Evolutionary conservation across 2,113 vertebrate species (phyloP).

Genomic region (Chauna torquata): DNA sequence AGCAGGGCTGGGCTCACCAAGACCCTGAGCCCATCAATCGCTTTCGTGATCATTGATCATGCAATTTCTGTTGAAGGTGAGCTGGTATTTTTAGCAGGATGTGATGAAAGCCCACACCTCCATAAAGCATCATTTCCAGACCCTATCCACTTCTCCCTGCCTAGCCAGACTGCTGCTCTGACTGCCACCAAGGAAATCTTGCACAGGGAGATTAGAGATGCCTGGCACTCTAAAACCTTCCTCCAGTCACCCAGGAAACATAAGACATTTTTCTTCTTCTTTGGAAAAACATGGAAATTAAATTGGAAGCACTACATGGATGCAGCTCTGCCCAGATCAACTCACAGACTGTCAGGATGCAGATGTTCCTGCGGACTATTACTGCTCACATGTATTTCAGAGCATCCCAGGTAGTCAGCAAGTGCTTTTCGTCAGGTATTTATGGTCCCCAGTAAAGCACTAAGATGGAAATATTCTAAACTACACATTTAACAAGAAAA

Average conservation of each 20-base stretch:
- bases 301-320: slow-evolving; percentile 6
- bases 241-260: slow-evolving; percentile 45
- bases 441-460: slow-evolving; percentile 3
- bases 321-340: slow-evolving; percentile 23
- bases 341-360: slow-evolving; percentile 33
- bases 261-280: slow-evolving; percentile 7
- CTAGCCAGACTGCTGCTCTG: neutral
- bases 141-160: neutral
- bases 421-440: slow-evolving; percentile 13
- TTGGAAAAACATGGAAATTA: slow-evolving; percentile 37
- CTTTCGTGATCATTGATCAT: neutral
- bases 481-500: neutral
- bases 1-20: neutral
- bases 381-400: neutral
- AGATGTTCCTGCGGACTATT: slow-evolving; percentile 29
- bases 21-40: neutral
- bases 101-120: neutral
- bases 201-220: slow-evolving; percentile 11
- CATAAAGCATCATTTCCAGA: neutral
- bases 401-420: slow-evolving; percentile 18
- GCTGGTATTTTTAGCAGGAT: neutral
- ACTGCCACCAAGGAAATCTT: slow-evolving; percentile 20
- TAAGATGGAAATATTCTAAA: slow-evolving; percentile 13
- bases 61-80: neutral
- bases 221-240: slow-evolving; percentile 24